Conservation (phyloP, 2,888 invertebrate genomes). For the Anarsia innoxiella region DNA sequence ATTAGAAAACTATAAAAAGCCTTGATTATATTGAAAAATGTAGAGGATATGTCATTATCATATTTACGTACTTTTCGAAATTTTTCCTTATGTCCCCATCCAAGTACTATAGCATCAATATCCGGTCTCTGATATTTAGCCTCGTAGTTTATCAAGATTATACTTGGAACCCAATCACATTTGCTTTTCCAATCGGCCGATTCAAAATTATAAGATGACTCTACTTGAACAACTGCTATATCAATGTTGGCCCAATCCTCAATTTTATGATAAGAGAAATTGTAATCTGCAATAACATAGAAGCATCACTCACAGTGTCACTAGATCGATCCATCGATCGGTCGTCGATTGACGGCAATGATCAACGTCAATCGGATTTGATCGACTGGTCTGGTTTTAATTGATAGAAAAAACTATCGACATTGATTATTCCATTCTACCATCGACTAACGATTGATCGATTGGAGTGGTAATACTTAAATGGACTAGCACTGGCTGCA, state of each 20-base stretch:
- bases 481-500: too few relatives aligned
- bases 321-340: too few relatives aligned
- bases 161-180: constrained; percentile 13
- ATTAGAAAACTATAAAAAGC: too few relatives aligned
- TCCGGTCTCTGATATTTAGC: constrained; percentile 8
- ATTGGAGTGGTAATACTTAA: too few relatives aligned
- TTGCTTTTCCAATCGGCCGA: constrained; percentile 2
- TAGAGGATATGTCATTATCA: neutral
- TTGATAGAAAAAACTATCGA: too few relatives aligned
- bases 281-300: constrained; percentile 5
- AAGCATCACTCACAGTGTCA: too few relatives aligned
- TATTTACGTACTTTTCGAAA: constrained; percentile 7
- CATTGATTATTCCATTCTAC: too few relatives aligned
- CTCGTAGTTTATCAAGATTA: constrained; percentile 13
- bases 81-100: constrained; percentile 18
- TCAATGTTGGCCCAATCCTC: constrained; percentile 9
- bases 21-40: neutral
- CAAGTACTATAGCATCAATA: constrained; percentile 15
- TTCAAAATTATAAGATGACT: constrained; percentile 12
- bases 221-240: constrained; percentile 15
- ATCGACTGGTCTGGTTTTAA: too few relatives aligned
- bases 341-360: too few relatives aligned
- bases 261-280: neutral
- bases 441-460: too few relatives aligned
- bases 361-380: too few relatives aligned